Conservation (phyloP, 1,140 invertebrate genomes). For the Pteromalus puparum region DNA sequence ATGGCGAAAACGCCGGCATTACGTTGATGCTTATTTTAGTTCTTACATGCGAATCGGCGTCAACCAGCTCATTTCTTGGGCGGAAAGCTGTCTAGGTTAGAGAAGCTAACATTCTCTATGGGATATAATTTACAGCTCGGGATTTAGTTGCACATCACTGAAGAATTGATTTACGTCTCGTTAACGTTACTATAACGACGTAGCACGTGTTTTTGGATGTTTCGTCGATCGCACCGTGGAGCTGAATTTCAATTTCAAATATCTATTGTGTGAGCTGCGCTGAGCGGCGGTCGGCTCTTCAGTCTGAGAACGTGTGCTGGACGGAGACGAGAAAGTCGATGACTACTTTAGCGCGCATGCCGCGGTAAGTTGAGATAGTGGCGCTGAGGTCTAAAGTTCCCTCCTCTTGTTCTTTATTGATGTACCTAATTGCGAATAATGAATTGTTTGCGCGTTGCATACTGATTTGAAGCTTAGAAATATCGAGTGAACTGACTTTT, state of each 20-base stretch:
- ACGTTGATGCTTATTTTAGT: neutral
- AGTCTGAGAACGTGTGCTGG: too few relatives aligned
- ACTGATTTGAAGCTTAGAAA: too few relatives aligned
- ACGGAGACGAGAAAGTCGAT: too few relatives aligned
- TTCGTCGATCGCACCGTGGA: conserved; percentile 10
- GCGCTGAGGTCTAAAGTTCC: neutral
- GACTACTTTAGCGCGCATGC: too few relatives aligned
- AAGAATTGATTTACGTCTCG: neutral
- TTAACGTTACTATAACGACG: conserved; percentile 43
- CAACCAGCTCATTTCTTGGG: conserved; percentile 11
- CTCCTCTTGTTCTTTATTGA: too few relatives aligned
- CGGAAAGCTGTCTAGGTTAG: conserved; percentile 31
- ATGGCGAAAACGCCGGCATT: neutral
- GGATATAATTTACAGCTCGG: neutral
- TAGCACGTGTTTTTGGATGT: neutral
- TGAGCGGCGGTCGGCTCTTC: too few relatives aligned
- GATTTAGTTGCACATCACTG: neutral
- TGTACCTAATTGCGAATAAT: too few relatives aligned
- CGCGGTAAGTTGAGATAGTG: neutral
- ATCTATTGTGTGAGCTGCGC: neutral
- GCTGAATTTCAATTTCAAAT: neutral
- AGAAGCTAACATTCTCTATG: neutral
- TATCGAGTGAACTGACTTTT: too few relatives aligned
- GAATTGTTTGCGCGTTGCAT: too few relatives aligned
- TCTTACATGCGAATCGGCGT: conserved; percentile 27